Conservation (phyloP, 2,797 vertebrate species). For the Lutjanus argentimaculatus region DNA sequence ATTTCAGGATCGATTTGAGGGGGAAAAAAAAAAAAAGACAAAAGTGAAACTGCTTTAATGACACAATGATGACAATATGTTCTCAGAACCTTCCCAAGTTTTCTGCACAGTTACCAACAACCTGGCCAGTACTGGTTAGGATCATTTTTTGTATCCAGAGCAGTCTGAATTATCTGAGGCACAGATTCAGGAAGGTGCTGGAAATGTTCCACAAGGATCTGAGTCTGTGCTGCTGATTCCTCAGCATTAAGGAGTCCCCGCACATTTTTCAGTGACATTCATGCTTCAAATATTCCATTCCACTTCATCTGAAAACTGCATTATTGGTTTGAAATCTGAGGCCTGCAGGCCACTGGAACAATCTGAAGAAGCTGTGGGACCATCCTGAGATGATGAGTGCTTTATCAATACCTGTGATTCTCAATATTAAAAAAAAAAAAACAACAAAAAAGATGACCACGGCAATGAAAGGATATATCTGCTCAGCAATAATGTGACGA, state of each 20-base stretch:
- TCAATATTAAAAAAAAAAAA: too few species aligned
- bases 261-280: constrained; percentile 34
- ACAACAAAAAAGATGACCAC: too few species aligned
- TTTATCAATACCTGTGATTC: not conserved
- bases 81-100: not conserved
- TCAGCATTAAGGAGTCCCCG: constrained; percentile 13
- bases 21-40: not conserved
- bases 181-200: constrained; percentile 21
- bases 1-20: constrained; percentile 49
- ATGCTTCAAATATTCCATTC: constrained; percentile 30
- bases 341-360: constrained; percentile 9
- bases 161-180: constrained; percentile 14
- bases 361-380: not conserved
- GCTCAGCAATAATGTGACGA: not conserved
- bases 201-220: constrained; percentile 26
- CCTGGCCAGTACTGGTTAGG: not conserved
- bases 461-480: not conserved
- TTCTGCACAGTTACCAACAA: not conserved
- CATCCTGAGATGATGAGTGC: not conserved
- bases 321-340: constrained; percentile 23
- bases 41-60: constrained; percentile 30
- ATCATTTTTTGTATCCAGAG: constrained; percentile 14
- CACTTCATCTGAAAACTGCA: constrained; percentile 19
- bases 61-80: constrained; percentile 2
- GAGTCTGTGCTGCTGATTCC: constrained; percentile 10